Evolutionary conservation across 2,888 invertebrate genomes (phyloP), one percentile per base, ranked within the genome.

Genomic region (Vannuccia rotundouncinata): DNA sequence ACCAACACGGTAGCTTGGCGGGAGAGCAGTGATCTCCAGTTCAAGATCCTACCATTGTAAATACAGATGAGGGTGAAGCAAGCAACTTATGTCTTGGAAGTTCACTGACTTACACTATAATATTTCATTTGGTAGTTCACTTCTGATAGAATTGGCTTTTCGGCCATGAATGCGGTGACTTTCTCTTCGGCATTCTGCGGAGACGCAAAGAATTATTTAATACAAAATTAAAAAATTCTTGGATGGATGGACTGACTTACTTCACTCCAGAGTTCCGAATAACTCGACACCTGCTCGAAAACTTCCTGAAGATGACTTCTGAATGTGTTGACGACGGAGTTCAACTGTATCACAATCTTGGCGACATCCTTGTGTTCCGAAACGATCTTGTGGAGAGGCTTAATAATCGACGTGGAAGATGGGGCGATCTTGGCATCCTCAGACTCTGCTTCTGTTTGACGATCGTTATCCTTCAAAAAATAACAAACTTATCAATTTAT

Each of bases 361-460:
- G 92, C 90, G 66, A 96, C 92, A 88, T 96, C 96, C 86, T 96
- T 96, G 86, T 95, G 95, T 86, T 96, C 89, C 77, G 87, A 86
- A 81, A 90, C 88, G 75, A 87, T 85, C 81, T 87, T 87, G 84
- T 87, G 85, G 30, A 88, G 84, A 0, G 88, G 87, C 82, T 88
- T 88, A 73, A 85, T 84, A 78, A 85, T 84, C 10, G 84, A 83
- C 0, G 84, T 82, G 0, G 83, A 82, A 82, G 85, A 84, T 45
- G 45, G 45, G 10, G 45, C 45, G 80, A 84, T 82, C 82, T 85
- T 86, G 29, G 84, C 81, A 10, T 84, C 85, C 59, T 86, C 86
- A 30, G 30, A 75, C 10, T 82, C 84, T 77, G 84, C 83, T 1
- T 86, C 86, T 13, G 82, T 81, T 74, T 83, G 82, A 82, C 66